Evolutionary conservation across 2,797 vertebrate genomes (phyloP).

Genomic region (Chiloscyllium punctatum): DNA sequence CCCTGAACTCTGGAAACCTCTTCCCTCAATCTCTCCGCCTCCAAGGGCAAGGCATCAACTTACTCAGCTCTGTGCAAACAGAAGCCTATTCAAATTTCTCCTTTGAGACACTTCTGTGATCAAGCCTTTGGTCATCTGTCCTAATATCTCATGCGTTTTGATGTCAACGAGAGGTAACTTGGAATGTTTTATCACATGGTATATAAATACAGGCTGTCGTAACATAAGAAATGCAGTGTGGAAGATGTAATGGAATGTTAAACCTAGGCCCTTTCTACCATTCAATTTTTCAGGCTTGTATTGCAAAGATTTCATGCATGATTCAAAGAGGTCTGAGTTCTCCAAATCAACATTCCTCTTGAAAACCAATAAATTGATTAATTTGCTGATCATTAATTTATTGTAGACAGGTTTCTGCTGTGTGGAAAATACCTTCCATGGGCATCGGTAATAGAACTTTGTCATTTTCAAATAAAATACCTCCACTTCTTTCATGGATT

Average conservation of each 20-base stretch:
- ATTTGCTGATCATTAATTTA: not conserved
- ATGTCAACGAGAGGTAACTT: not conserved
- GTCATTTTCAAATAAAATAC: not conserved
- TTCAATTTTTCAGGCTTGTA: not conserved
- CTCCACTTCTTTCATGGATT: not conserved
- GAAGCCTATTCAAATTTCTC: too few species aligned
- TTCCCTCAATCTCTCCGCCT: not conserved
- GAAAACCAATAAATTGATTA: not conserved
- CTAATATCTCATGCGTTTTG: not conserved
- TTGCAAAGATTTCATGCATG: not conserved
- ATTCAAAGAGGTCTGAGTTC: not conserved
- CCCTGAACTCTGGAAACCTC: not conserved
- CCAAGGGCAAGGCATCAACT: not conserved
- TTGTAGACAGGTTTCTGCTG: not conserved
- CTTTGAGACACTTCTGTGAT: not conserved
- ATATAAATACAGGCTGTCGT: not conserved
- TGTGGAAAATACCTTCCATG: not conserved
- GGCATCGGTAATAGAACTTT: not conserved
- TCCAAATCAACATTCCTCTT: not conserved
- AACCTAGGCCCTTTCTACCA: not conserved
- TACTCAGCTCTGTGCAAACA: not conserved
- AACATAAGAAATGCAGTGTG: not conserved
- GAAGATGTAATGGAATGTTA: not conserved
- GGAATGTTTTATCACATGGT: not conserved
- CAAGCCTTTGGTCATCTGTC: not conserved